Base-by-base conservation (phyloP, 2,113 vertebrate species). In the Serranochromis macrocephalus region DNA sequence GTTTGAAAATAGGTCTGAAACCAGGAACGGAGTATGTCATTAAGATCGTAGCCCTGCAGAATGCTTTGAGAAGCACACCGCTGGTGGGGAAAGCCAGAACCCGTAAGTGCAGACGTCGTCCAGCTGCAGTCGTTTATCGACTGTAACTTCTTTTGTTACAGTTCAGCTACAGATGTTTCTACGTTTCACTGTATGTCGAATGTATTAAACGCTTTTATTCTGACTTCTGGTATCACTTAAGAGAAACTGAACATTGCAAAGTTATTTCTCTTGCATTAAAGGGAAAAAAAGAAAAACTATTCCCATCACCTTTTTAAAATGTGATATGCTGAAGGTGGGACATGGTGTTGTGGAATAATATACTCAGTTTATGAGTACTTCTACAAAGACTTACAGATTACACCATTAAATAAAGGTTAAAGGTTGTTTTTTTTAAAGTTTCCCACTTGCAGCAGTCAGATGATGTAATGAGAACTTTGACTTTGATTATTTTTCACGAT, bases 1-100 rank as follows among this genome's bases (percentile, higher is more conserved):
- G 36, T 89, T 83, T 90, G 40, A 5, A 6, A 17, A 4, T 16
- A 97, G 99, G 97, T 93, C 94, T 99, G 93, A 98, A 97, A 92
- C 97, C 98, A 75, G 98, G 95, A 89, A 98, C 96, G 0, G 98
- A 99, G 86, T 99, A 99, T 16, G 96, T 96, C 61, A 97, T 99
- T 85, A 97, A 97, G 36, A 95, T 99, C 53, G 97, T 97, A 57
- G 97, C 98, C 36, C 95, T 99, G 84, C 98, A 98, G 94, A 98
- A 98, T 87, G 93, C 91, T 83, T 96, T 98, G 88, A 98, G 98
- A 95, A 99, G 99, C 80, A 97, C 97, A 45, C 95, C 98, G 1
- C 92, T 99, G 17, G 83, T 96, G 75, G 98, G 99, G 86, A 98
- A 97, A 73, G 98, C 97, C 91, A 97, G 91, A 93, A 99, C 99